These are phyloP conservation scores for Eulemur rufifrons DNA, from an alignment of 2,113 vertebrate genomes.

Conservation along the genomic window DNA sequence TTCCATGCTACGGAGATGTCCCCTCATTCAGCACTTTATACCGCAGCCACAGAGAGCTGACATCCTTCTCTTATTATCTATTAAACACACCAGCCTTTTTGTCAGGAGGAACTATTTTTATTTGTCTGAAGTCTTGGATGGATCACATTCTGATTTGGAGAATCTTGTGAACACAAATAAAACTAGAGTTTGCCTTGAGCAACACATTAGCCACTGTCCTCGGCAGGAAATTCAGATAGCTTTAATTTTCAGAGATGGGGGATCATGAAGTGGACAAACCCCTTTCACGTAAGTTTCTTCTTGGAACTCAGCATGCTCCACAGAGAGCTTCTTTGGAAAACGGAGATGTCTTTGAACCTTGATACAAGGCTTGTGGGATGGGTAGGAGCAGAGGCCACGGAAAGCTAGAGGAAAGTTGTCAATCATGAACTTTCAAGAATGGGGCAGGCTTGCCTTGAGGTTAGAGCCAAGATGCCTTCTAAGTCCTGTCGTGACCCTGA, in stretches of 20 bases:
- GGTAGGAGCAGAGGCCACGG: not conserved
- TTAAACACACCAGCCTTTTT: not conserved
- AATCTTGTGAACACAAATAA: not conserved
- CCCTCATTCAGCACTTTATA: not conserved
- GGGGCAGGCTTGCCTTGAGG: not conserved
- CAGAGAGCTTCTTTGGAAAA: not conserved
- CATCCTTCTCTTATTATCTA: not conserved
- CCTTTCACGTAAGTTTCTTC: not conserved
- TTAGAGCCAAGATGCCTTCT: not conserved
- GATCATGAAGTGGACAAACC: not conserved
- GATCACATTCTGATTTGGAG: not conserved
- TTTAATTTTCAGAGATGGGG: slow-evolving; percentile 1
- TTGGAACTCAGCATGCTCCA: not conserved
- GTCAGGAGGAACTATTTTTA: not conserved
- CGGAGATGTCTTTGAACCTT: not conserved
- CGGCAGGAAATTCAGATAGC: not conserved
- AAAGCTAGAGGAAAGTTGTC: not conserved
- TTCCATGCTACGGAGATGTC: not conserved
- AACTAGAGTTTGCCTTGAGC: not conserved
- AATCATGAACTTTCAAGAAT: not conserved
- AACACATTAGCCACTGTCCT: not conserved
- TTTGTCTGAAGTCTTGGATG: not conserved
- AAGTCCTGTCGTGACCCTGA: not conserved
- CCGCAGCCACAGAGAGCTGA: not conserved
- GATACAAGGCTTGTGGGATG: not conserved